Evolutionary conservation across 2,113 vertebrate genomes (phyloP), one percentile per base, ranked within the genome.

Genomic region (Chitala chitala): DNA sequence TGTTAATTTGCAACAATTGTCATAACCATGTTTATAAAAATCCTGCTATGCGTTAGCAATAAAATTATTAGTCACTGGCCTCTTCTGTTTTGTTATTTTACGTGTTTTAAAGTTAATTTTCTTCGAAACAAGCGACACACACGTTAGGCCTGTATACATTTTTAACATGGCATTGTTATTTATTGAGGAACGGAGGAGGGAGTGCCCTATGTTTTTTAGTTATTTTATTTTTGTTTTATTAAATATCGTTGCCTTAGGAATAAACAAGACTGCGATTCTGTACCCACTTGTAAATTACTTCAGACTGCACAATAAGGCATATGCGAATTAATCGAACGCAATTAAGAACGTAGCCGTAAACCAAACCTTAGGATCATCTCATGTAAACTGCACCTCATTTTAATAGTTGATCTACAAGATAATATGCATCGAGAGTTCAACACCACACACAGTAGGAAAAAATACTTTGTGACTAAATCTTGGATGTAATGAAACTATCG

Each of bases 191-290:
- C 36, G 17, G 33, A 56, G 17, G 24, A 29, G 24, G 29, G 26
- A 63, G 69, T 53, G n/a, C n/a, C n/a, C n/a, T n/a, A n/a, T n/a
- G n/a, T n/a, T n/a, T 55, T 36, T 48, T 3, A 33, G 15, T 22
- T 70, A 75, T 82, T 84, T 79, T 81, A 75, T 79, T 69, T 72
- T 79, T 66, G n/a, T 44, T 58, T 81, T 82, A 82, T 84, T 82
- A 74, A 85, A 84, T 83, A 84, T 86, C 82, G 85, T 89, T 88
- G 87, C 85, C 84, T 88, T 88, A 86, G 84, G 85, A 90, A 86
- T 86, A 84, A 88, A 90, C 78, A 87, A 82, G 74, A 84, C 78
- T 83, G 71, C 29, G 42, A 17, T 54, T 33, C 13, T 75, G 68
- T 71, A 66, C 75, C 79, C 75, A 71, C 73, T 54, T 24, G 46